Percentiles rank a stretch among this genome's conserved stretches.
These are phyloP conservation scores for Metridium senile DNA, from an alignment of 92 coral and sea anemone species.

Conservation along the genomic window DNA sequence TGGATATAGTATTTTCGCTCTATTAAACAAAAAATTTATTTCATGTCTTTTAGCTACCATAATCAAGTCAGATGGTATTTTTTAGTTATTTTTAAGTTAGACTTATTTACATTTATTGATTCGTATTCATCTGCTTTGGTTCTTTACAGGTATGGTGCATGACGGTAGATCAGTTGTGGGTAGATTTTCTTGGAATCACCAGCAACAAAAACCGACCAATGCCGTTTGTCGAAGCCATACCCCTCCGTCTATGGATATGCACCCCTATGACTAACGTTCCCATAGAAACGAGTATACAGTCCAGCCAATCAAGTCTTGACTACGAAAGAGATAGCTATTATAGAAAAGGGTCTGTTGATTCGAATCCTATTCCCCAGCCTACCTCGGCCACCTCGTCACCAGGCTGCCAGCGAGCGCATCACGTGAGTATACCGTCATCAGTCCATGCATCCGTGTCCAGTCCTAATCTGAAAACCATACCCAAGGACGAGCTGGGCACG, in stretches of 20 bases:
- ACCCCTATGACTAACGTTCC: slow-evolving; percentile 65
- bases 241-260: slow-evolving; percentile 87
- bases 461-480: slow-evolving; percentile 42
- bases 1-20: too few relatives aligned
- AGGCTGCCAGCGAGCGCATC: slow-evolving; percentile 27
- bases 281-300: slow-evolving; percentile 3
- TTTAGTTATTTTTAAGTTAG: too few relatives aligned
- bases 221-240: slow-evolving; percentile 91
- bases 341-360: slow-evolving; percentile 32
- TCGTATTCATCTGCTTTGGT: too few relatives aligned
- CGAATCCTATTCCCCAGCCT: slow-evolving; percentile 32
- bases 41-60: too few relatives aligned
- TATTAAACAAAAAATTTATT: too few relatives aligned
- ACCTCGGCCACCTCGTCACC: slow-evolving; percentile 34
- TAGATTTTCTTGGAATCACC: slow-evolving; percentile 85
- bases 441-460: slow-evolving; percentile 42
- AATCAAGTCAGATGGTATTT: too few relatives aligned
- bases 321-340: neutral
- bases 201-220: slow-evolving; percentile 77
- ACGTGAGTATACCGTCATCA: neutral
- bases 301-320: neutral
- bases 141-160: slow-evolving; percentile 83
- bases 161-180: slow-evolving; percentile 86
- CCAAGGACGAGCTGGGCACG: slow-evolving; percentile 12
- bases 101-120: neutral